Base-by-base conservation (phyloP, 2,888 invertebrate genomes). In the Drosophila nigricruria region DNA sequence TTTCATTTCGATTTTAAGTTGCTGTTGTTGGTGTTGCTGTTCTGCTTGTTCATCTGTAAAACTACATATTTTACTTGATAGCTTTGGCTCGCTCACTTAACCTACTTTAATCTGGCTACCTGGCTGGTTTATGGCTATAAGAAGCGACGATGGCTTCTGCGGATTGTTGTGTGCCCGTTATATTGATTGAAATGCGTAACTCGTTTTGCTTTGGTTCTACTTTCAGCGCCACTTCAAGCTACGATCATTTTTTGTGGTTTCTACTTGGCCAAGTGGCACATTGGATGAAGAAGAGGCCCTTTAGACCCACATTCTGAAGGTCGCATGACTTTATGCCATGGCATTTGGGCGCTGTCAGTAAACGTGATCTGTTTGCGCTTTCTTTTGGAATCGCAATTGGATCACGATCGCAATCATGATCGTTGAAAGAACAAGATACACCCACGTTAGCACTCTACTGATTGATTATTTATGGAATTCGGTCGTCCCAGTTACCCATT, bases 101-200 rank as follows among this genome's bases (percentile, higher is more conserved):
- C 90, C 90, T 76, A 90, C 79, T 90, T 91, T 81, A 73, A 76
- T 83, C 84, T 59, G 79, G 73, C 72, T 69, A 70, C 70, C 79
- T 47, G 56, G 12, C 61, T 57, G 59, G 45, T 58, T 62, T 50
- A 38, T 73, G 63, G 53, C 53, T 34, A 59, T 53, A 45, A 38
- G 67, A 66, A 66, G 43, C 45, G 42, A 20, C 49, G 47, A 42
- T 56, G 58, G 30, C 56, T 63, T 47, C 50, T 47, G 59, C 38
- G 56, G 34, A 49, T 54, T 34, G 58, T 23, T 32, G 58, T 62
- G 27, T 66, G 68, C 62, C 91, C 84, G 90, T 91, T 90, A 84
- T 75, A 86, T 90, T 76, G 88, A 86, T 88, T 84, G 72, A 84
- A 86, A 91, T 89, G 82, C 84, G 82, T 88, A 87, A 79, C 90